Evolutionary conservation across 1,140 invertebrate species (phyloP), one percentile per base, ranked within the genome.

Genomic region (Nasonia giraulti): DNA sequence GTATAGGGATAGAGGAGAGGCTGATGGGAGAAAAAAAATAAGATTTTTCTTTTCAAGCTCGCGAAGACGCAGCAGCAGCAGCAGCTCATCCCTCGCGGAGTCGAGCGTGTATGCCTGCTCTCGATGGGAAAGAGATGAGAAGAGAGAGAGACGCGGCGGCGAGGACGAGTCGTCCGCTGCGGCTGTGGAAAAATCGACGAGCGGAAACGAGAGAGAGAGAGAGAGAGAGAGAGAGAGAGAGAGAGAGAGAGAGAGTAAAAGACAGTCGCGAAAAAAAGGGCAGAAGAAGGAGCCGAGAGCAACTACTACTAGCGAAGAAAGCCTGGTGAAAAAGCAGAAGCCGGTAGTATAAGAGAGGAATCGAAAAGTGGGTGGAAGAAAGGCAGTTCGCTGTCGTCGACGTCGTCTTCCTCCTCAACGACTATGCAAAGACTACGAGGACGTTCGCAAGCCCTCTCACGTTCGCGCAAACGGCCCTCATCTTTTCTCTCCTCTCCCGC

Each of bases 381-480:
- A 69, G 31, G 14, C 12, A 47, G 47, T 73, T 23, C 40, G 44
- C 4, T 27, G 27, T 74, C 27, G 80, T 55, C 47, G 47, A 31
- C 31, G 71, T 11, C 47, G 47, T 50, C 31, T 4, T 11, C 14
- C 12, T 33, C 12, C 33, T 75, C 47, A 47, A 66, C 40, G 37
- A 17, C 31, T 76, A 76, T 75, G 73, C 73, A 76, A 76, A 68
- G 73, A 75, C 73, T 37, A 11, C 74, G 74, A 68, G 8, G 5
- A 62, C 27, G 31, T n/a, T n/a, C 17, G 40, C 2, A n/a, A 75
- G 77, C 50, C 23, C 75, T 73, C 76, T 84, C 76, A 79, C 76
- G 76, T 84, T 74, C 27, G 44, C 23, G 12, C 68, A 84, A 84
- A 84, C 82, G 82, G 82, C 82, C 82, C 47, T 84, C 83, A 80